phyloP scores from a whole-genome alignment of 2,888 invertebrate genomes.

The Resseliella maxima region DNA sequence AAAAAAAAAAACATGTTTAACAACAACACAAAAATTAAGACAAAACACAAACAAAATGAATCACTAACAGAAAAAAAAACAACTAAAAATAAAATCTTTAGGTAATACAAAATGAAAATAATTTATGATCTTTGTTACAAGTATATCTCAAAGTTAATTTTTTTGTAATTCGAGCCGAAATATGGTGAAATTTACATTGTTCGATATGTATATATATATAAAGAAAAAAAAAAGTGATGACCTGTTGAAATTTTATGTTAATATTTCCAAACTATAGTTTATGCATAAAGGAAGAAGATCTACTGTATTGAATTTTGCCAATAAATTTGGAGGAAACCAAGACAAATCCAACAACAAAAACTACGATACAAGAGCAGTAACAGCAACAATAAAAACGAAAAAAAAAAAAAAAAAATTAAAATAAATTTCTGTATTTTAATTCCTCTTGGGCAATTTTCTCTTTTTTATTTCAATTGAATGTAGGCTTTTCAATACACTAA shows the following conservation, averaged over 20 bases:
- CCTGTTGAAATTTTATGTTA: too few relatives aligned
- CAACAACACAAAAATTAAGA: too few relatives aligned
- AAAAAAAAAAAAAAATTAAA: background rate
- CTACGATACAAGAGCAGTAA: too few relatives aligned
- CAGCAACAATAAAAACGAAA: too few relatives aligned
- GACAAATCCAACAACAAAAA: background rate
- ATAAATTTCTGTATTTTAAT: background rate
- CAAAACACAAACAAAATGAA: too few relatives aligned
- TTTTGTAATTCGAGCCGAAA: conserved; percentile 19
- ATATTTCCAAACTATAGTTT: too few relatives aligned
- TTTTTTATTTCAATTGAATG: background rate
- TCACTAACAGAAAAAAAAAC: too few relatives aligned
- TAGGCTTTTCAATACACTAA: background rate
- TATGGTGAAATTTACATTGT: too few relatives aligned
- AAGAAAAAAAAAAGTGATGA: too few relatives aligned
- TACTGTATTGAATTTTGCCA: conserved; percentile 30
- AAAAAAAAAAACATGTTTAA: too few relatives aligned
- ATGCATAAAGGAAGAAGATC: conserved; percentile 44
- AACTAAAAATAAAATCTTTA: background rate
- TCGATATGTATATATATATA: too few relatives aligned
- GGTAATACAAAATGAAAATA: conserved; percentile 17
- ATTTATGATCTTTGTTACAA: conserved; percentile 1
- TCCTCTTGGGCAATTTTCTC: background rate
- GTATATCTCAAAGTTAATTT: background rate
- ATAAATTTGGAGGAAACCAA: conserved; percentile 44